Percentiles rank a stretch among this genome's conserved stretches.
These are phyloP conservation scores for Drosophila algonquin DNA, from an alignment of 2,888 invertebrate species.

Conservation along the genomic window DNA sequence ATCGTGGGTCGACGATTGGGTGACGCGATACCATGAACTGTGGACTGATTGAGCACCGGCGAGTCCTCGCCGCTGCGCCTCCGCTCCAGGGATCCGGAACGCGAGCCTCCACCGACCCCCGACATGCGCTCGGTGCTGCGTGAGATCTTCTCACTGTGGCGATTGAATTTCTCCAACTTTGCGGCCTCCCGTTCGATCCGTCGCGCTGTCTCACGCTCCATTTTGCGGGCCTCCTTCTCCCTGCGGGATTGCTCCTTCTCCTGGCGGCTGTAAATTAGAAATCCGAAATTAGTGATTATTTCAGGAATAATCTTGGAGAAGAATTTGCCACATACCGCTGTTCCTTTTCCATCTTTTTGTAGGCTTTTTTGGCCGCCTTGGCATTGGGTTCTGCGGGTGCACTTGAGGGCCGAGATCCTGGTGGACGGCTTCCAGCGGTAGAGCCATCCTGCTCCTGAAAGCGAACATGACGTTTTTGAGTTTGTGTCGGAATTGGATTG, in stretches of 20 bases:
- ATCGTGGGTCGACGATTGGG: conserved; percentile 90
- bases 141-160: conserved; percentile 83
- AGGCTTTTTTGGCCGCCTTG: conserved; percentile 83
- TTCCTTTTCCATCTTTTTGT: conserved; percentile 84
- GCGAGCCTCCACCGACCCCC: conserved; percentile 77
- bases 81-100: conserved; percentile 83
- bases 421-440: conserved; percentile 58
- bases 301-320: no score
- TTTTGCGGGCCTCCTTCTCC: conserved; percentile 83
- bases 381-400: conserved; percentile 83
- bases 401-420: conserved; percentile 83
- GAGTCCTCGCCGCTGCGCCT: conserved; percentile 84
- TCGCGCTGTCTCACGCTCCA: conserved; percentile 83
- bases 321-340: conserved; percentile 72
- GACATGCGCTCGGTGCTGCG: conserved; percentile 83
- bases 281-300: background rate
- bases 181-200: conserved; percentile 83
- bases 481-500: conserved; percentile 32
- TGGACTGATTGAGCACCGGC: conserved; percentile 84
- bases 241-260: conserved; percentile 83
- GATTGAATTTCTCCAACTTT: conserved; percentile 83
- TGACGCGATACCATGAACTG: conserved; percentile 86
- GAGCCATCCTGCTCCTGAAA: conserved; percentile 83
- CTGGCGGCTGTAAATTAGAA: conserved; percentile 72
- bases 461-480: conserved; percentile 68